Evolutionary conservation across 1,140 invertebrate genomes (phyloP).

Genomic region (Bombus vancouverensis): DNA sequence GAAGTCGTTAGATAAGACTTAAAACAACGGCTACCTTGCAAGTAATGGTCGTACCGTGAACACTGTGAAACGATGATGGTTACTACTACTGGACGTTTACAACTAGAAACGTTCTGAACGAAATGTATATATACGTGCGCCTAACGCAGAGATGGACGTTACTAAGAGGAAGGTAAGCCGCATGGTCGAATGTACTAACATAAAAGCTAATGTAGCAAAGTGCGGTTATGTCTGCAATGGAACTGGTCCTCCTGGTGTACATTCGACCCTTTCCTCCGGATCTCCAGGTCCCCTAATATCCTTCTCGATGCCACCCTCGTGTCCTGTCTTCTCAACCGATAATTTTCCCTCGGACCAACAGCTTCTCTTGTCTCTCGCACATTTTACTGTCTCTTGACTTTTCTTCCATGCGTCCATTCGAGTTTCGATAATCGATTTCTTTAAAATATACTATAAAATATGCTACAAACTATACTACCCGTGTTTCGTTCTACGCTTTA

Average conservation of each 20-base stretch:
- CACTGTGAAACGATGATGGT: slow-evolving; percentile 61
- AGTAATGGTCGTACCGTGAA: slow-evolving; percentile 56
- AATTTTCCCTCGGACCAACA: slow-evolving; percentile 18
- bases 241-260: slow-evolving; percentile 51
- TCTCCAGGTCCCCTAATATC: slow-evolving; percentile 62
- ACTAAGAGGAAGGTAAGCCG: slow-evolving; percentile 67
- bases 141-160: slow-evolving; percentile 61
- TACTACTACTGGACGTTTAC: slow-evolving; percentile 60
- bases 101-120: slow-evolving; percentile 54
- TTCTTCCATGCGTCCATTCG: too few relatives aligned
- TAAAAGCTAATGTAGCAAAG: slow-evolving; percentile 75
- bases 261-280: slow-evolving; percentile 18
- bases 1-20: slow-evolving; percentile 58
- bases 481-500: too few relatives aligned
- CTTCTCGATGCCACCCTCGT: slow-evolving; percentile 59
- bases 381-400: neutral
- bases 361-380: neutral
- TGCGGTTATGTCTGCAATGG: slow-evolving; percentile 70
- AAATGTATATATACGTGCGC: slow-evolving; percentile 36
- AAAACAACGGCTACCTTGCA: slow-evolving; percentile 59
- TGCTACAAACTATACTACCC: too few relatives aligned
- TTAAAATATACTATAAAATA: too few relatives aligned
- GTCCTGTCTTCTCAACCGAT: slow-evolving; percentile 53
- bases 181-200: slow-evolving; percentile 67
- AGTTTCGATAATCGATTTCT: too few relatives aligned